Base-by-base conservation (phyloP, 53 echinoderm and acorn worm species). In the Pentamera pediparva region DNA sequence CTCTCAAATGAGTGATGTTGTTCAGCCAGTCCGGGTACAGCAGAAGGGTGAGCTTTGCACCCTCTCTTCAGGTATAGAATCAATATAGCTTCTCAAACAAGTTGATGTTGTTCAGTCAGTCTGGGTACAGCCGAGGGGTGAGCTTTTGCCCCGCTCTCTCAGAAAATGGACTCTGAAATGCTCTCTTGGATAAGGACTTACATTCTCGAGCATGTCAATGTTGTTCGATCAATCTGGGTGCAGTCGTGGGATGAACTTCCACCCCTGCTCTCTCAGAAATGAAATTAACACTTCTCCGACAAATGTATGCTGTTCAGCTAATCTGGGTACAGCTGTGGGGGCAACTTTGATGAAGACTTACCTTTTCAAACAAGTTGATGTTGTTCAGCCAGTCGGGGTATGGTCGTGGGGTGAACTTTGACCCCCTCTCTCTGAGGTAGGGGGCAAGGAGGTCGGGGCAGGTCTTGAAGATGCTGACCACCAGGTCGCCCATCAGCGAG, bases 391-490 rank as follows among this genome's bases (percentile, higher is more conserved):
- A 95, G 0, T 77, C 62, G 4, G 75, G 39, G 24, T 79, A 87
- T 3, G 76, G 79, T 21, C 90, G 75, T 10, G 88, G 90, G 10
- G 85, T 75, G 58, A 90, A 90, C 36, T 87, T 82, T 35, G 85
- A 75, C 19, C 79, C 82, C 39, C 82, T 75, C 25, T 75, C 41
- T 12, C 74, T 65, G 45, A 95, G 85, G 50, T 90, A 95, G 21
- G 59, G 77, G 5, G 67, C 35, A 4, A 95, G 53, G 11, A 95
- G 28, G 78, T 95, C 95, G 39, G 95, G 95, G 57, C 90, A 95
- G 1, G 80, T 79, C 76, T 79, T 85, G n/a, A 95, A 74, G 74
- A 95, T 82, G 6, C 63, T 59, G 1, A 85, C 56, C n/a, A 88
- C 74, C 47, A 95, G 78, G 7, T 90, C 95, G 45, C 65, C 47